Base-by-base conservation (phyloP, 2,888 invertebrate genomes). In the Troides aeacus region DNA sequence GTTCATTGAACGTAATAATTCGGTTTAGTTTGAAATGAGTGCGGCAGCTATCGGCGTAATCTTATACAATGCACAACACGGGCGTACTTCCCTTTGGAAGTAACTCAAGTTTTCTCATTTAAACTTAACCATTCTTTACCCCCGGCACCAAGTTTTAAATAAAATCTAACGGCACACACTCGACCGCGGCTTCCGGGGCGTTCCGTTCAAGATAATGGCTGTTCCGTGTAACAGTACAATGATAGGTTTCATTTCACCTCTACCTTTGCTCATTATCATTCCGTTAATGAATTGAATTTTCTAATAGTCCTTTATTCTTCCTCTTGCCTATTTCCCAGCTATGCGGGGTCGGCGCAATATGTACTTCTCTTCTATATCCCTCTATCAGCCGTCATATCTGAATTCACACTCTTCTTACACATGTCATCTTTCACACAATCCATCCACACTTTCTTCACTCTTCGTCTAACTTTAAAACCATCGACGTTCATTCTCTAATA, bases 21-120 rank as follows among this genome's bases (percentile, higher is more conserved):
- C 12, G 30, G 12, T 46, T n/a, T 57, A 23, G 46, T 24, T 23
- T 61, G 10, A 23, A 23, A 23, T 23, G 23, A 58, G n/a, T 58
- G 12, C 17, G 15, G 21, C 58, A 58, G 21, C 23, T 59, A 59
- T 60, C 59, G 4, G 8, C 61, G 39, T 62, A 56, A 42, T 66
- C 12, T 30, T 46, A 23, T 59, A 50, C 18, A 58, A 39, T 56
- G 36, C 21, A 24, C 36, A 24, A 21, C 30, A 66, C 62, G 0
- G 50, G 17, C 42, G n/a, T 23, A 62, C 39, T 62, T 70, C 50
- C 59, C 24, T 63, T 62, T 66, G 18, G 64, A 69, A 58, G 53
- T 53, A 70, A 46, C 58, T 59, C 17, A 70, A 70, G 62, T 70
- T 70, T 70, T 70, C 70, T 70, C 66, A 66, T 70, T 66, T 70